A percentile compares a stretch with the other conserved stretches of the same genome.
These are phyloP conservation scores for Choreutis nemorana DNA, from an alignment of 2,888 invertebrate genomes.

Conservation along the genomic window DNA sequence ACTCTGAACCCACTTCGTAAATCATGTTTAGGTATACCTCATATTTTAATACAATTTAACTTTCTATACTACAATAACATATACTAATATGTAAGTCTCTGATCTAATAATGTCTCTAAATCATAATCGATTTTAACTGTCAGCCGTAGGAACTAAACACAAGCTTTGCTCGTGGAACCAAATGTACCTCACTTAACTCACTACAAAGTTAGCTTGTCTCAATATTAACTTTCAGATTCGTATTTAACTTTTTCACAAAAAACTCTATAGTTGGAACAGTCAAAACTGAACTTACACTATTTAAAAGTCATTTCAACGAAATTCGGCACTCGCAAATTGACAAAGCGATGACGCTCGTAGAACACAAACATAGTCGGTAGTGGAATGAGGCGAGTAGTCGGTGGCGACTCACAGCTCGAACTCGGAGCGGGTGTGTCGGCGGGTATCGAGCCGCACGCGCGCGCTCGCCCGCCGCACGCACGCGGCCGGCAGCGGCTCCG, in stretches of 20 bases:
- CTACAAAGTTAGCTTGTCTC: conserved; percentile 26
- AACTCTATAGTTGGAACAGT: conserved; percentile 26
- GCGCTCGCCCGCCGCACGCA: conserved; percentile 26
- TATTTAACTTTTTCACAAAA: too few relatives aligned
- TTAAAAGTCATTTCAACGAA: conserved; percentile 23
- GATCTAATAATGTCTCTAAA: too few relatives aligned
- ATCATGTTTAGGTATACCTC: too few relatives aligned
- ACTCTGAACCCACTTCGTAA: too few relatives aligned
- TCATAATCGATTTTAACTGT: conserved; percentile 28
- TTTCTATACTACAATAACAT: too few relatives aligned
- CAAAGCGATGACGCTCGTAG: conserved; percentile 20
- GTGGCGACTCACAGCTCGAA: conserved; percentile 43
- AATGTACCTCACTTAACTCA: conserved; percentile 9
- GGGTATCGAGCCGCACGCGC: conserved; percentile 49
- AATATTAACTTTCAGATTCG: too few relatives aligned
- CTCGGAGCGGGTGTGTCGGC: conserved; percentile 61
- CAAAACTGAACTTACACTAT: conserved; percentile 24
- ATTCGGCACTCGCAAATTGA: conserved; percentile 31
- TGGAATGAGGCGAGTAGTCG: conserved; percentile 12
- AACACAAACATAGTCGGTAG: too few relatives aligned
- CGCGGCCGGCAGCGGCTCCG: conserved; percentile 31
- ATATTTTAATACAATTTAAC: too few relatives aligned
- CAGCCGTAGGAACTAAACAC: conserved; percentile 60
- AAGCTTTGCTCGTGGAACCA: conserved; percentile 52
- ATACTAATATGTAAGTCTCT: too few relatives aligned